These are phyloP conservation scores for Drosophila tropicalis DNA, from an alignment of 1,140 invertebrate genomes.

Conservation along the genomic window DNA sequence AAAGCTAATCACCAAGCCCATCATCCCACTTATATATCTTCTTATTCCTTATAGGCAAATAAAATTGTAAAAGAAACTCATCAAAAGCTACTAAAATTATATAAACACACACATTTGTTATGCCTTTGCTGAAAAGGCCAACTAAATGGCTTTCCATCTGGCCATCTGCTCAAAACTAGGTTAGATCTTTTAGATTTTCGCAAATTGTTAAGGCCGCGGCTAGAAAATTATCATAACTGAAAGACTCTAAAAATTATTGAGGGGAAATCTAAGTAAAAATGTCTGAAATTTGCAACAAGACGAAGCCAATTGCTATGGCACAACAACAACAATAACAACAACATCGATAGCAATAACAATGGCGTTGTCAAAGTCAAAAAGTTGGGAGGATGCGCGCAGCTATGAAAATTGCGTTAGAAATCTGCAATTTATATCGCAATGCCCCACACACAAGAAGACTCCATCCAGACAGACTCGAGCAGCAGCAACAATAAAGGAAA, in stretches of 20 bases:
- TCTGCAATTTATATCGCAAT: constrained; percentile 78
- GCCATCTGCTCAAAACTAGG: constrained; percentile 36
- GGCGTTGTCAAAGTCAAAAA: constrained; percentile 67
- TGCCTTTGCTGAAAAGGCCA: neutral
- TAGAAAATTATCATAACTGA: constrained; percentile 75
- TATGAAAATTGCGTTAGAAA: constrained; percentile 82
- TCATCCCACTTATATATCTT: no score
- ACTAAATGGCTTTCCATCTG: constrained; percentile 8
- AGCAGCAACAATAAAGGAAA: constrained; percentile 20
- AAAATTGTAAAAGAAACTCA: no score
- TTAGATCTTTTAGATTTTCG: constrained; percentile 50
- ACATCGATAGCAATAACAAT: constrained; percentile 49
- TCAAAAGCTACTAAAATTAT: constrained; percentile 27
- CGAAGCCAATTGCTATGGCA: constrained; percentile 65
- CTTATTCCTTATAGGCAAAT: no score
- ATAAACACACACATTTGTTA: constrained; percentile 16
- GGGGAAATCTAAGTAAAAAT: constrained; percentile 67
- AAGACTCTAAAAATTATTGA: constrained; percentile 24
- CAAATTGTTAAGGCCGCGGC: constrained; percentile 54
- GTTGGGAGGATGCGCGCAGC: constrained; percentile 51
- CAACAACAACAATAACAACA: constrained; percentile 17
- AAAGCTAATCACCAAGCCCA: no score
- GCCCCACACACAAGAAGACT: constrained; percentile 49
- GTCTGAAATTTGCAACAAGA: constrained; percentile 74
- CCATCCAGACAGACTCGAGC: neutral